Evolutionary conservation across 2,888 invertebrate genomes (phyloP), one percentile per base, ranked within the genome.

Genomic region (Pharmacophagus antenor): DNA sequence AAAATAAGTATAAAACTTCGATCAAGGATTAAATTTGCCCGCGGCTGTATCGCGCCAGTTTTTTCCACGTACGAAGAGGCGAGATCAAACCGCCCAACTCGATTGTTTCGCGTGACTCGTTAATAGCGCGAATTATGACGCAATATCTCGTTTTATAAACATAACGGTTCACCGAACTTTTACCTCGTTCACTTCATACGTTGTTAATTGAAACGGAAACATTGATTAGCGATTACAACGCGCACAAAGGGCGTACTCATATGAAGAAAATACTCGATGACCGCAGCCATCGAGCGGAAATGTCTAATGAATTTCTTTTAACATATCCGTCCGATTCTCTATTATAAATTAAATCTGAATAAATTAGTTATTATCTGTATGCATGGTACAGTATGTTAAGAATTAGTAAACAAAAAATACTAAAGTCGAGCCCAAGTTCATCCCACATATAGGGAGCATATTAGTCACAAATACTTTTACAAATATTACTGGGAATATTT

Each of bases 281-380:
- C 65, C 65, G 70, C 70, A 65, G 70, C 73, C 71, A 70, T 73
- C 72, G 72, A 77, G 73, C 75, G 71, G 70, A 77, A 79, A 77
- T 80, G 78, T 74, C 74, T 75, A 73, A 79, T 80, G 78, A 76
- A 80, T 80, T 79, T 80, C 72, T 77, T 72, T 77, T 73, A 74
- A 65, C 67, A 65, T 77, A 72, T 15, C n/a, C 2, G n/a, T 4
- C 15, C 4, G 15, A 37, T n/a, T 5, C 4, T 37, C 5, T 37
- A n/a, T 6, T 3, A 37, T 31, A 15, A 31, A 31, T n/a, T 37
- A 37, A 15, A n/a, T n/a, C 1, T 37, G 5, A 3, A 37, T 3
- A n/a, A 4, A n/a, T 37, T 37, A 37, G n/a, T 37, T 15, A 1
- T 5, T 37, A 4, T 10, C 8, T 10, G 27, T 27, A 31, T 37